These are phyloP conservation scores for Nomada fabriciana DNA, from an alignment of 2,888 invertebrate species.

Conservation along the genomic window DNA sequence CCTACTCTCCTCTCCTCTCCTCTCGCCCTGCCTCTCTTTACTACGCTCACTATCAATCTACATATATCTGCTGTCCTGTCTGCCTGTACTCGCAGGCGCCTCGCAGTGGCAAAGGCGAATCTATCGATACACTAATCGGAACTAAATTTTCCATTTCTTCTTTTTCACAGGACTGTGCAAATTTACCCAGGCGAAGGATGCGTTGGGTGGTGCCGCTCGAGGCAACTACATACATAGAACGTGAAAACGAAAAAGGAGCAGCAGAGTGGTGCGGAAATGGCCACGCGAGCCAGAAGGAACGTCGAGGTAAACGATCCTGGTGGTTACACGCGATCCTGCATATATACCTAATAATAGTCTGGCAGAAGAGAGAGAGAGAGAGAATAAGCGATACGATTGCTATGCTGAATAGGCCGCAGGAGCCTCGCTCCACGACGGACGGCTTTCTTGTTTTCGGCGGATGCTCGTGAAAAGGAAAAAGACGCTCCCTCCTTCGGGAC, in stretches of 20 bases:
- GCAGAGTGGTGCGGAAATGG: background rate
- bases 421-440: constrained; percentile 47
- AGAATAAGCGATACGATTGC: constrained; percentile 55
- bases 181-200: too few species aligned
- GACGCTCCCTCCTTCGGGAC: constrained; percentile 50
- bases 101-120: too few species aligned
- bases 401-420: constrained; percentile 54
- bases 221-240: background rate
- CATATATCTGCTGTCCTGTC: too few species aligned
- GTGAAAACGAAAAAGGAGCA: constrained; percentile 6
- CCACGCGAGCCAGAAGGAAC: background rate
- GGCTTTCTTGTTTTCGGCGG: constrained; percentile 64
- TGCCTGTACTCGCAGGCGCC: too few species aligned
- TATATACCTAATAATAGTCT: constrained; percentile 52
- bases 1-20: constrained; percentile 31
- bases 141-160: background rate
- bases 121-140: background rate
- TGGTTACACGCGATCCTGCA: constrained; percentile 7
- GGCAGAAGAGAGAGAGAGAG: background rate
- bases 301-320: background rate
- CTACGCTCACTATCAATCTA: background rate
- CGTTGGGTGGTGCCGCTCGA: background rate
- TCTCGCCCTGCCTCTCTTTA: background rate
- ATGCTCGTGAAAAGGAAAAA: constrained; percentile 54
- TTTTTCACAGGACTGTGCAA: too few species aligned